phyloP scores from a whole-genome alignment of 1,140 invertebrate genomes.

The Cherax destructor region DNA sequence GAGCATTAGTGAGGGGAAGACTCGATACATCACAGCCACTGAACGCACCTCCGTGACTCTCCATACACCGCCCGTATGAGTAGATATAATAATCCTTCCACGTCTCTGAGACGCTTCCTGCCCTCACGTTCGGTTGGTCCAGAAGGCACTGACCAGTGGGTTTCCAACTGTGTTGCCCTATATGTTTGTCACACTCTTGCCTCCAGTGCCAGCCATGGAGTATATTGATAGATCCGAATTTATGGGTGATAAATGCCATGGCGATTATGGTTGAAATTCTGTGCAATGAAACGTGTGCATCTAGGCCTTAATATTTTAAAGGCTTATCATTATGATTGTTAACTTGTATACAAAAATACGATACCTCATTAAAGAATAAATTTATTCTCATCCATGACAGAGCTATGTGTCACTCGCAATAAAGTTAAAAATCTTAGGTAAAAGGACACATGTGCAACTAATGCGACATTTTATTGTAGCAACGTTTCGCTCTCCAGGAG shows the following conservation, averaged over 20 bases:
- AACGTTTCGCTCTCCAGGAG: too few relatives aligned
- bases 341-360: background rate
- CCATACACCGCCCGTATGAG: constrained; percentile 32
- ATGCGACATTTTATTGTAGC: too few relatives aligned
- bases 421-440: background rate
- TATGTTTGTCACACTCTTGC: background rate
- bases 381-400: background rate
- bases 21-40: constrained; percentile 33
- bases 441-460: too few relatives aligned
- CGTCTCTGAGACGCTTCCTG: too few relatives aligned
- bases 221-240: constrained; percentile 58
- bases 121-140: background rate
- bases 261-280: constrained; percentile 48
- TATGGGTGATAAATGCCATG: constrained; percentile 59
- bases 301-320: constrained; percentile 39
- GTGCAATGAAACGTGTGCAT: constrained; percentile 18
- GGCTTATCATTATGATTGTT: constrained; percentile 44
- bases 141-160: background rate
- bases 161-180: background rate
- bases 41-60: constrained; percentile 40
- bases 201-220: background rate
- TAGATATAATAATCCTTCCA: background rate
- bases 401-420: background rate
- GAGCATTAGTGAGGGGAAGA: background rate
- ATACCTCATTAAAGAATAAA: background rate